Percentiles rank a stretch among this genome's conserved stretches.
Conservation (phyloP, 2,113 vertebrate species). For the Corythornis vintsioides region DNA sequence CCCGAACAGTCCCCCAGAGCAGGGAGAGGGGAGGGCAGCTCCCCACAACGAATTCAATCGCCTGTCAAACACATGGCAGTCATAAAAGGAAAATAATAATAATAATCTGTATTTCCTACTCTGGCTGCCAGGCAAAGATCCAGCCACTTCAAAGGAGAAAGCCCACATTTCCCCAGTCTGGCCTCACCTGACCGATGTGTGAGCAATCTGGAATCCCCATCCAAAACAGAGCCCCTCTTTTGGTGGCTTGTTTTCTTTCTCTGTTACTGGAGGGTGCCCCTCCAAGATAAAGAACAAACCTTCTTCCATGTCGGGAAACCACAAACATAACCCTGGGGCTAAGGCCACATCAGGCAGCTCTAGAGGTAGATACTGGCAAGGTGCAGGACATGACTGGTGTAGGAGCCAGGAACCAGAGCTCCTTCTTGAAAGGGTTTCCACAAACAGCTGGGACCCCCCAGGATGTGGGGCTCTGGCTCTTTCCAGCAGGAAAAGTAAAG, state of each 20-base stretch:
- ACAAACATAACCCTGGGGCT: background rate
- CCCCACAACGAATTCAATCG: conserved; percentile 48
- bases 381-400: background rate
- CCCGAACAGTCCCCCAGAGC: conserved; percentile 15
- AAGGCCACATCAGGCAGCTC: accelerated
- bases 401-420: background rate
- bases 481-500: background rate
- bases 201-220: conserved; percentile 65
- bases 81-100: conserved; percentile 71
- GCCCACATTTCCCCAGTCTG: conserved; percentile 31
- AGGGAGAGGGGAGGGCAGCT: background rate
- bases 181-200: conserved; percentile 75
- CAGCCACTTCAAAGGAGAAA: conserved; percentile 75
- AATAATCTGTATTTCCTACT: conserved; percentile 67
- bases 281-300: conserved; percentile 15
- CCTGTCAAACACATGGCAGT: conserved; percentile 68
- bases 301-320: background rate
- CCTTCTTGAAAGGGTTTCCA: background rate
- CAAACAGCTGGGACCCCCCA: background rate
- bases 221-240: conserved; percentile 52
- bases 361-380: background rate
- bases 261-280: background rate
- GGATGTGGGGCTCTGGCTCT: background rate
- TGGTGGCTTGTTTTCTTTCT: conserved; percentile 41
- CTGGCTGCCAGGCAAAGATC: conserved; percentile 61